A percentile compares a stretch with the other conserved stretches of the same genome.
Conservation (phyloP, 2,113 vertebrate genomes). For the Alethe diademata region DNA sequence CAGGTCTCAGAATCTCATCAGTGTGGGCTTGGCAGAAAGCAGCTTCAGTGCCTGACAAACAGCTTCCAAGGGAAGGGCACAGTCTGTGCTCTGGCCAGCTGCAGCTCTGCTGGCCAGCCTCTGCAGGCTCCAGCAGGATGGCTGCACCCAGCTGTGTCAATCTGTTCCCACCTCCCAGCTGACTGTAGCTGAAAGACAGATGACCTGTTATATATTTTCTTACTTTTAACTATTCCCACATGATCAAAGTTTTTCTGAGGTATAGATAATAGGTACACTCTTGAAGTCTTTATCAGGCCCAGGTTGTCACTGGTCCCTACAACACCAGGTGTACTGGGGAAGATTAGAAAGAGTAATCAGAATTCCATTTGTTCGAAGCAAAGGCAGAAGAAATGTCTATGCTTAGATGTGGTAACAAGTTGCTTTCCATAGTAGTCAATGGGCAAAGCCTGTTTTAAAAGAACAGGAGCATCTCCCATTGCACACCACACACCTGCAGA, state of each 20-base stretch:
- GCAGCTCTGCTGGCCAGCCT: not conserved
- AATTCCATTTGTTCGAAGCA: not conserved
- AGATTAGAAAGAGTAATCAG: not conserved
- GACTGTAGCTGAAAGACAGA: conserved; percentile 24
- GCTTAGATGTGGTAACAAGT: not conserved
- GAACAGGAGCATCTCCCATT: not conserved
- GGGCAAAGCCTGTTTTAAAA: not conserved
- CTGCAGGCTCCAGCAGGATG: not conserved
- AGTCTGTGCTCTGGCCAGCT: not conserved
- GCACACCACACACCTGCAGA: not conserved
- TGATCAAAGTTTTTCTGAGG: not conserved
- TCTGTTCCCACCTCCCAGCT: conserved; percentile 26
- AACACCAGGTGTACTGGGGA: not conserved
- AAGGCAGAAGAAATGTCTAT: not conserved
- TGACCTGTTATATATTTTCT: conserved; percentile 37
- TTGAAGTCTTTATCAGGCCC: conserved; percentile 46
- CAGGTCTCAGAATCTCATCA: fast-evolving
- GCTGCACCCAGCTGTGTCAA: conserved; percentile 22
- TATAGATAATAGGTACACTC: not conserved
- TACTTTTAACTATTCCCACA: conserved; percentile 49
- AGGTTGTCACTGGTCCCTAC: not conserved
- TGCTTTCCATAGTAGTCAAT: not conserved
- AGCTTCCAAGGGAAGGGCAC: fast-evolving
- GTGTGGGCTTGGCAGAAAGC: not conserved
- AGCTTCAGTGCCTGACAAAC: not conserved